phyloP scores from a whole-genome alignment of 2,797 vertebrate species.

The Masticophis lateralis region DNA sequence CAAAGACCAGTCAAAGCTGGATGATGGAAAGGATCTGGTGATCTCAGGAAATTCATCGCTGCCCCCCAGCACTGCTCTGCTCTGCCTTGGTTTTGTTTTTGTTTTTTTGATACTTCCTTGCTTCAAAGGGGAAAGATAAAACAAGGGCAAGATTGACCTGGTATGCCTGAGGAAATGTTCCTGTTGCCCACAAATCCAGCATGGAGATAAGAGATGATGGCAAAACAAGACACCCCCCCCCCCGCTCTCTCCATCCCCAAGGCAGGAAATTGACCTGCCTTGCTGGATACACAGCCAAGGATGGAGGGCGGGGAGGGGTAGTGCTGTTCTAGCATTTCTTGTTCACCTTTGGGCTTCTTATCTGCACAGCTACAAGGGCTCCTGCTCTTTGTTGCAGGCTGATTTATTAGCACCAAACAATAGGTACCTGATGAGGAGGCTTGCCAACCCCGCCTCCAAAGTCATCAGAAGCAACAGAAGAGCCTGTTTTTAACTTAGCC shows the following conservation, averaged over 20 bases:
- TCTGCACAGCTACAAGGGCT: neutral
- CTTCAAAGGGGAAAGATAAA: conserved; percentile 37
- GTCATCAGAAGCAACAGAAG: neutral
- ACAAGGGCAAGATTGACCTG: conserved; percentile 11
- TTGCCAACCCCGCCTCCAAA: neutral
- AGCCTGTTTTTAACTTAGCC: neutral
- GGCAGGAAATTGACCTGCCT: conserved; percentile 28
- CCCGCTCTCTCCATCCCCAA: neutral
- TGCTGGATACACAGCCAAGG: neutral
- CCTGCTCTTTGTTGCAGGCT: neutral
- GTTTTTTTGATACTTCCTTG: neutral
- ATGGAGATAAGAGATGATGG: conserved; percentile 25
- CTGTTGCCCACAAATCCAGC: conserved; percentile 3
- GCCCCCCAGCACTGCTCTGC: neutral
- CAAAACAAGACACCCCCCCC: neutral
- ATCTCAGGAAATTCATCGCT: conserved; percentile 15
- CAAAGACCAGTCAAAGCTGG: neutral
- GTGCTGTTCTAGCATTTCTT: neutral
- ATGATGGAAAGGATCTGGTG: conserved; percentile 7
- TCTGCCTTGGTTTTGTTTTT: neutral
- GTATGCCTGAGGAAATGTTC: neutral
- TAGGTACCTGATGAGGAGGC: neutral
- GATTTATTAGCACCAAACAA: neutral
- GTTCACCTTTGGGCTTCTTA: neutral
- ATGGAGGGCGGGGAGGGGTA: neutral